Percentiles rank a stretch among this genome's conserved stretches.
These are phyloP conservation scores for Tetraneura akinire DNA, from an alignment of 1,140 invertebrate genomes.

Conservation along the genomic window DNA sequence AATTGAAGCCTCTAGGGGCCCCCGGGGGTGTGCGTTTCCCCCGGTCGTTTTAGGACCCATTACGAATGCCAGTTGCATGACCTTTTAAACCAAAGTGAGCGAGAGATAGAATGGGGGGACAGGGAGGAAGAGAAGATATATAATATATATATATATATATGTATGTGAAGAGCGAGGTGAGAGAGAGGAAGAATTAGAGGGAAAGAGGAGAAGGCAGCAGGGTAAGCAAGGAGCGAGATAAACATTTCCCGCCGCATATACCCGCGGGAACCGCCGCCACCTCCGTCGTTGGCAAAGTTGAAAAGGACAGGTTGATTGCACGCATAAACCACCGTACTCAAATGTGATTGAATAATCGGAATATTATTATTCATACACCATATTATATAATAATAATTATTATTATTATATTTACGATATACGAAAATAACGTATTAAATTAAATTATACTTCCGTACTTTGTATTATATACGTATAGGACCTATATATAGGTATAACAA, in stretches of 20 bases:
- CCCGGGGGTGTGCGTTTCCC: constrained; percentile 13
- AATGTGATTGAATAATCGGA: constrained; percentile 14
- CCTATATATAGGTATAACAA: too few species aligned
- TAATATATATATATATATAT: too few species aligned
- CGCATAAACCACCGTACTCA: not conserved
- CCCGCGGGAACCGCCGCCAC: constrained; percentile 4
- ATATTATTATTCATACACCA: constrained; percentile 15
- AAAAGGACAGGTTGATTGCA: constrained; percentile 28
- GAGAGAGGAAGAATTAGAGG: not conserved
- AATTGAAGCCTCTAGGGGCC: constrained; percentile 42
- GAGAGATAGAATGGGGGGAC: not conserved
- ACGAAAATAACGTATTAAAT: too few species aligned
- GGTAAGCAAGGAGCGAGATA: constrained; percentile 11
- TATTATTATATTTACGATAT: not conserved
- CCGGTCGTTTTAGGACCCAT: constrained; percentile 38
- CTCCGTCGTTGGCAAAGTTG: constrained; percentile 13
- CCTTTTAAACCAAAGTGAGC: constrained; percentile 39
- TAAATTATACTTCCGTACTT: too few species aligned
- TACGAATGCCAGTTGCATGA: constrained; percentile 45
- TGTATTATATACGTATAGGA: too few species aligned
- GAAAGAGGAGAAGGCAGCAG: not conserved
- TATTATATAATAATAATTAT: not conserved
- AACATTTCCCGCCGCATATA: constrained; percentile 35
- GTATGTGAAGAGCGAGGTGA: not conserved
- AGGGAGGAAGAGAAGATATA: not conserved